Percentiles rank a stretch among this genome's conserved stretches.
These are phyloP conservation scores for Rhipidura dahli DNA, from an alignment of 2,113 vertebrate species.

Conservation along the genomic window DNA sequence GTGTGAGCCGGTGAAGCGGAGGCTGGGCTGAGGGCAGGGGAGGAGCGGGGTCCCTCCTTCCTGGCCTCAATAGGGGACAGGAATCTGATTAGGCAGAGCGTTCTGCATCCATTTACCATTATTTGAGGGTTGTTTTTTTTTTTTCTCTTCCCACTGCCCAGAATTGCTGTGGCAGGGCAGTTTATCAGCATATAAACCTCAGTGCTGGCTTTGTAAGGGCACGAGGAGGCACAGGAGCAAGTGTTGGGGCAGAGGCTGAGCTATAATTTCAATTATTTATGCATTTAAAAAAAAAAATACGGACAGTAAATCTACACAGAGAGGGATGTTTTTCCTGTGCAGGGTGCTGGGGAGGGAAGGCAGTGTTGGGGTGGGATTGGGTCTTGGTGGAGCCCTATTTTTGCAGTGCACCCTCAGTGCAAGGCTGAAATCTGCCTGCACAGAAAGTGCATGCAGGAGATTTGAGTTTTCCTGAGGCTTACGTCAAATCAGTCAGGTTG, in stretches of 20 bases:
- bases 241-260: neutral
- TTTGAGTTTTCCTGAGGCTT: neutral
- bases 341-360: neutral
- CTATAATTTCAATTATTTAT: neutral
- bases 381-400: neutral
- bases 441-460: neutral
- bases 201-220: neutral
- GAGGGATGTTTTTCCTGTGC: neutral
- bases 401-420: neutral
- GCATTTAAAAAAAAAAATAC: neutral
- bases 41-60: conserved; percentile 50
- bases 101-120: conserved; percentile 50
- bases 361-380: neutral
- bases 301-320: neutral
- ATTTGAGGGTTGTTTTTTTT: neutral
- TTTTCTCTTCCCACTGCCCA: neutral
- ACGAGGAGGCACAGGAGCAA: neutral
- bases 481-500: fast-evolving
- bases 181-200: neutral
- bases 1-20: conserved; percentile 78
- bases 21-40: conserved; percentile 71
- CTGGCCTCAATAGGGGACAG: conserved; percentile 44
- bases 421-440: neutral
- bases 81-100: conserved; percentile 66
- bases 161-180: neutral